These are phyloP conservation scores for Furcula furcula DNA, from an alignment of 2,888 invertebrate genomes.

Conservation along the genomic window DNA sequence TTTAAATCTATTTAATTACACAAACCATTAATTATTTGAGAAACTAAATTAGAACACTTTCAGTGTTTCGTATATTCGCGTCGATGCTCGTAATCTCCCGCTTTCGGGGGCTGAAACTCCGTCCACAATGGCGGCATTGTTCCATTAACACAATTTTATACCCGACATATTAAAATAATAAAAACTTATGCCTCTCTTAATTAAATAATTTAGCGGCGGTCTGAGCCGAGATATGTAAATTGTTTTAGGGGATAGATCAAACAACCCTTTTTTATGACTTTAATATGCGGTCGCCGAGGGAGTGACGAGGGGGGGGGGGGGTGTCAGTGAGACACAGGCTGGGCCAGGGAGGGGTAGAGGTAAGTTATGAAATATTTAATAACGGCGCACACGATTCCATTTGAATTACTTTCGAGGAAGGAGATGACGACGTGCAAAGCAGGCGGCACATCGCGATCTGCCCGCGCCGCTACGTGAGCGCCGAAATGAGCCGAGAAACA, in stretches of 20 bases:
- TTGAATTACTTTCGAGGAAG: constrained; percentile 82
- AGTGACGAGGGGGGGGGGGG: constrained; percentile 39
- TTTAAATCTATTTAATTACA: constrained; percentile 32
- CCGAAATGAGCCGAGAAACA: constrained; percentile 52
- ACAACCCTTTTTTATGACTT: constrained; percentile 83
- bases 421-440: constrained; percentile 75
- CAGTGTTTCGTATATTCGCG: constrained; percentile 48
- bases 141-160: constrained; percentile 81
- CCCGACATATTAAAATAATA: constrained; percentile 82
- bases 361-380: constrained; percentile 83
- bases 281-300: constrained; percentile 78
- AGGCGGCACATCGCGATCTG: constrained; percentile 55
- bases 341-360: constrained; percentile 47
- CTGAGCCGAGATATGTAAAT: constrained; percentile 82
- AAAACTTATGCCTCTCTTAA: constrained; percentile 83
- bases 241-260: constrained; percentile 83
- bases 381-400: constrained; percentile 82
- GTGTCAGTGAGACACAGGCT: constrained; percentile 41
- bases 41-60: constrained; percentile 50
- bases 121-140: constrained; percentile 64
- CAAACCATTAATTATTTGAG: constrained; percentile 38
- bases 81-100: constrained; percentile 61
- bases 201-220: constrained; percentile 82
- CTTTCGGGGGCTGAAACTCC: constrained; percentile 60
- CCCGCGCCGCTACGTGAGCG: constrained; percentile 35